Conservation (phyloP, 2,888 invertebrate genomes). For the Drosophila siamana region DNA sequence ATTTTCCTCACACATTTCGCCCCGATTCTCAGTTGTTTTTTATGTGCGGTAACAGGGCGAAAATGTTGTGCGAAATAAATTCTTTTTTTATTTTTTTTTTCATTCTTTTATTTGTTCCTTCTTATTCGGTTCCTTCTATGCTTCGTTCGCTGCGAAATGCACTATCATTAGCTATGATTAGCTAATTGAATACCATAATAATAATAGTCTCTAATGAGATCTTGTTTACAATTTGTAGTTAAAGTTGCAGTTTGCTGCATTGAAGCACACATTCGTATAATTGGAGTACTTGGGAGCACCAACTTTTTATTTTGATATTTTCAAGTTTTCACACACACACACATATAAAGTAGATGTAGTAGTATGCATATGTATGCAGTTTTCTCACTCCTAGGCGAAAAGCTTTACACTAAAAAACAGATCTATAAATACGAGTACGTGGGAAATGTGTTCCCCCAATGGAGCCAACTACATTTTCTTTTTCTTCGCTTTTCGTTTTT, state of each 20-base stretch:
- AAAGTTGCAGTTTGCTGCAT: not conserved
- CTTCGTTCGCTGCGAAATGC: constrained; percentile 34
- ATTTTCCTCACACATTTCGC: constrained; percentile 21
- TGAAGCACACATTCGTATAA: not conserved
- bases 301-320: constrained; percentile 2
- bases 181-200: constrained; percentile 47
- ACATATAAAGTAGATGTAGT: not conserved
- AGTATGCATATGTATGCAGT: not conserved
- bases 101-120: constrained; percentile 13
- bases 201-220: constrained; percentile 12
- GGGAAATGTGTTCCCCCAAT: constrained; percentile 52
- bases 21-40: constrained; percentile 30
- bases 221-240: constrained; percentile 50
- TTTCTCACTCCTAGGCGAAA: constrained; percentile 14
- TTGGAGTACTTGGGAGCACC: not conserved
- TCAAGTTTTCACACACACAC: constrained; percentile 13
- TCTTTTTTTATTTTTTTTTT: constrained; percentile 1
- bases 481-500: constrained; percentile 8
- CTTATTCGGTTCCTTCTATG: constrained; percentile 28
- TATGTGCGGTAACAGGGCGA: constrained; percentile 59
- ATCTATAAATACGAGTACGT: constrained; percentile 69
- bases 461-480: constrained; percentile 61
- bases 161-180: constrained; percentile 50
- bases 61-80: constrained; percentile 50
- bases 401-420: constrained; percentile 51